Evolutionary conservation across 92 coral and sea anemone genomes (phyloP).

Genomic region (Porites lobata): DNA sequence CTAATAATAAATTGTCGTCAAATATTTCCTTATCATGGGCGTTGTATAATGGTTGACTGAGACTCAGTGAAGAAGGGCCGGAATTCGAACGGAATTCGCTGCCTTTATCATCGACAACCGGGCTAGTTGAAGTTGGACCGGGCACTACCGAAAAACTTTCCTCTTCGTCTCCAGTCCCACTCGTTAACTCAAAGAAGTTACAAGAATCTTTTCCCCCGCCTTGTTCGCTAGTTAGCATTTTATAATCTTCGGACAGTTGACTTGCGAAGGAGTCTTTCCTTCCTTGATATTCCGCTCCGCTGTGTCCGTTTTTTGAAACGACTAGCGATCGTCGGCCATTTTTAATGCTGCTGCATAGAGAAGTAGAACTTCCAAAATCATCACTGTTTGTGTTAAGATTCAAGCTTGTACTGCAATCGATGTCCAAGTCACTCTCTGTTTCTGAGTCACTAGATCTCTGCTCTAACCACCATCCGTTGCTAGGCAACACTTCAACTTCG

Average conservation of each 20-base stretch:
- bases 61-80: background rate
- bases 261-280: background rate
- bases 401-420: background rate
- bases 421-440: background rate
- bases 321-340: background rate
- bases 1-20: background rate
- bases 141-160: background rate
- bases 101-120: slow-evolving; percentile 4
- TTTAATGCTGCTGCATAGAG: background rate
- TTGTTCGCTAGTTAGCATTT: background rate
- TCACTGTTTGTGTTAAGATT: background rate
- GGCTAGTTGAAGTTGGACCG: background rate
- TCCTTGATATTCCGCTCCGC: background rate
- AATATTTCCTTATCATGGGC: background rate
- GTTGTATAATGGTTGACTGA: background rate
- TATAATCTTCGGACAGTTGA: background rate
- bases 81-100: background rate
- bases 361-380: background rate
- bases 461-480: slow-evolving; percentile 56
- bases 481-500: slow-evolving; percentile 54
- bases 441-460: slow-evolving; percentile 30
- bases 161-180: slow-evolving; percentile 7
- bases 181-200: slow-evolving; percentile 20
- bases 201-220: background rate
- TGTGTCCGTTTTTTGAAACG: background rate